Percentiles rank a stretch among this genome's conserved stretches.
Conservation (phyloP, 30 jellyfish, hydroid and myxozoan species). For the Chrysaora quinquecirrha region DNA sequence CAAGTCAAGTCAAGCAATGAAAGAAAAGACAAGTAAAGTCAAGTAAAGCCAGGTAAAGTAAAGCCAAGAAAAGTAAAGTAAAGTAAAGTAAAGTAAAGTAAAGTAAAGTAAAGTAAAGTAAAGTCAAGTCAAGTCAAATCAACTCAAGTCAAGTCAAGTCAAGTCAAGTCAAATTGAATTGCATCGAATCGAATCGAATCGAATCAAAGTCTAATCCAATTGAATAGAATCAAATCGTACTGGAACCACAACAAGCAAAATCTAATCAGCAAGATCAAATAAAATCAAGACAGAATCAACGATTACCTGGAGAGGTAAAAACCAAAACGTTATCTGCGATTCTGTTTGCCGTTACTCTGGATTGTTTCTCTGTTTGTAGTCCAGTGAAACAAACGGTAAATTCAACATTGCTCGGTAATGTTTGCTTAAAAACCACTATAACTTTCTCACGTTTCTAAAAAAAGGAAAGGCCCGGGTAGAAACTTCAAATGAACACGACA, state of each 20-base stretch:
- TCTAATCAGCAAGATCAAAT: too few species aligned
- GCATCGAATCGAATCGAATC: not conserved
- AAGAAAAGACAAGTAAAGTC: too few species aligned
- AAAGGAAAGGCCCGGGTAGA: not conserved
- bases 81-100: too few species aligned
- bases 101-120: too few species aligned
- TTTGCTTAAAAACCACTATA: slow-evolving; percentile 22
- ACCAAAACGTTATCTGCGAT: slow-evolving; percentile 48
- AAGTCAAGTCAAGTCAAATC: too few species aligned
- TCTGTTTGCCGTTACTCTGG: slow-evolving; percentile 12
- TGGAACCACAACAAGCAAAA: too few species aligned
- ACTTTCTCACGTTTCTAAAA: slow-evolving; percentile 42
- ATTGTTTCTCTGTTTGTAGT: not conserved
- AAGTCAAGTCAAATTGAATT: not conserved
- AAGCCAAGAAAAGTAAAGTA: too few species aligned
- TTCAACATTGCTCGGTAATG: slow-evolving; percentile 48
- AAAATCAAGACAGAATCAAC: too few species aligned
- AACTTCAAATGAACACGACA: not conserved
- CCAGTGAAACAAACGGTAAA: slow-evolving; percentile 46
- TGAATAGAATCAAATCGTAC: not conserved
- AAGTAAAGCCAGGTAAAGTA: too few species aligned
- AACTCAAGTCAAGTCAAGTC: too few species aligned
- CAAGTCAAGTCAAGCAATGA: too few species aligned
- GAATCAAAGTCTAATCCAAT: not conserved
- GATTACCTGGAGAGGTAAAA: slow-evolving; percentile 50